These are phyloP conservation scores for Sylvia borin DNA, from an alignment of 2,797 vertebrate species.

Conservation along the genomic window DNA sequence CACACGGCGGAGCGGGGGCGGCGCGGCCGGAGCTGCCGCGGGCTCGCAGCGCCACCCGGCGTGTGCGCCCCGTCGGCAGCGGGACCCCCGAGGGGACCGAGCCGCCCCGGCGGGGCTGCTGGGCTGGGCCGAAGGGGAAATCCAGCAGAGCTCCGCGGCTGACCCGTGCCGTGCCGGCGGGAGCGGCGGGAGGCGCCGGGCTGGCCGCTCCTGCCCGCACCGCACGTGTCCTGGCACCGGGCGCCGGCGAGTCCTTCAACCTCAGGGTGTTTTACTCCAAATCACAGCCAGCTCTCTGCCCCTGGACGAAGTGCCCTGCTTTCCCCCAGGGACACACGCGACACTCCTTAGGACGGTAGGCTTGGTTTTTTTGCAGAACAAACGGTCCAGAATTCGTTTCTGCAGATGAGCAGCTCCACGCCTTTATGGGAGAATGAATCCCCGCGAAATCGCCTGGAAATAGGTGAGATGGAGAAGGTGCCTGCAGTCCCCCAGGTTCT, in stretches of 20 bases:
- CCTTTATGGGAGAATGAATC: neutral
- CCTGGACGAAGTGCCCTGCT: neutral
- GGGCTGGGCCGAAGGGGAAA: no score
- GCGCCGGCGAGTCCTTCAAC: neutral
- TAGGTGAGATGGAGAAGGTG: neutral
- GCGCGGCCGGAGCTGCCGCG: neutral
- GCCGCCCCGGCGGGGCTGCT: neutral
- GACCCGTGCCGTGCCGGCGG: neutral
- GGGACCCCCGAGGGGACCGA: neutral
- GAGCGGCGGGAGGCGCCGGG: no score
- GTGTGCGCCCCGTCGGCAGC: neutral
- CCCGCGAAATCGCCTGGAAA: neutral
- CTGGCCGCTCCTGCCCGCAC: neutral
- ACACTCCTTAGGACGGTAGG: neutral
- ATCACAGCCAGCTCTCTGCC: neutral
- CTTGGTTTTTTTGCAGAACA: neutral
- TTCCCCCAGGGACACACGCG: fast-evolving
- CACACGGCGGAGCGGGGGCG: fast-evolving
- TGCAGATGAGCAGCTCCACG: neutral
- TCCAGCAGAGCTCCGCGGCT: neutral
- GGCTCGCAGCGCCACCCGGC: slow-evolving; percentile 42
- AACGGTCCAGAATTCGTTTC: neutral
- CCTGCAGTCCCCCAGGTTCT: neutral
- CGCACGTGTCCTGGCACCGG: neutral
- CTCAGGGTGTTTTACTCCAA: neutral